Evolutionary conservation across 2,888 invertebrate genomes (phyloP).

Genomic region (Cyaniris semiargus): DNA sequence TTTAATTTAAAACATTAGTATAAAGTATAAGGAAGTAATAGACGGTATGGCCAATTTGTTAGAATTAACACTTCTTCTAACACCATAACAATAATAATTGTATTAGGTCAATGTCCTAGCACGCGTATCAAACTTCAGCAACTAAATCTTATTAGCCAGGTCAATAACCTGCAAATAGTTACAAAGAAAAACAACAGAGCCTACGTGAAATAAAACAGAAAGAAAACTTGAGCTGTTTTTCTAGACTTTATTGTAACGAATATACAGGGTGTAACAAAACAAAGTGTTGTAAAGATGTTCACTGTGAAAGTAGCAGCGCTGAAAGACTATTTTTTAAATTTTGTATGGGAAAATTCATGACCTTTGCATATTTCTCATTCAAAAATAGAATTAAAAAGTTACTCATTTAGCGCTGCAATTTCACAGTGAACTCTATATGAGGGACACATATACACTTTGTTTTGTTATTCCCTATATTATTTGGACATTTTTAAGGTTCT

Average conservation of each 20-base stretch:
- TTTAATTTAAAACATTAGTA: too few relatives aligned
- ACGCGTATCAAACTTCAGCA: not conserved
- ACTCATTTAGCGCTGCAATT: too few relatives aligned
- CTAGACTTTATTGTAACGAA: not conserved
- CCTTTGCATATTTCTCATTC: too few relatives aligned
- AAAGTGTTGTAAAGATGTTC: not conserved
- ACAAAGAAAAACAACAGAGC: not conserved
- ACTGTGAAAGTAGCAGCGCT: too few relatives aligned
- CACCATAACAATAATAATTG: not conserved
- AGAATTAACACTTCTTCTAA: not conserved
- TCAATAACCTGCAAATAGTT: not conserved
- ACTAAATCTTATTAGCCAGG: not conserved
- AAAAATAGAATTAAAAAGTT: too few relatives aligned
- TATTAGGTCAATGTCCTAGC: not conserved
- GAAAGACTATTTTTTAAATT: too few relatives aligned
- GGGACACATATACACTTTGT: not conserved
- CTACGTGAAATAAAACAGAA: not conserved
- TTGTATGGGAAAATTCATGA: too few relatives aligned
- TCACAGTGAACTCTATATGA: too few relatives aligned
- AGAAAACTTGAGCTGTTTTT: not conserved
- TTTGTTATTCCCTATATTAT: not conserved
- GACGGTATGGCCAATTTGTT: not conserved
- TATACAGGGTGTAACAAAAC: not conserved
- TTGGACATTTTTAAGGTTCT: not conserved
- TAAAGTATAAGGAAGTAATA: too few relatives aligned